Conservation (phyloP, 2,113 vertebrate species). For the Actinemys pallida region DNA sequence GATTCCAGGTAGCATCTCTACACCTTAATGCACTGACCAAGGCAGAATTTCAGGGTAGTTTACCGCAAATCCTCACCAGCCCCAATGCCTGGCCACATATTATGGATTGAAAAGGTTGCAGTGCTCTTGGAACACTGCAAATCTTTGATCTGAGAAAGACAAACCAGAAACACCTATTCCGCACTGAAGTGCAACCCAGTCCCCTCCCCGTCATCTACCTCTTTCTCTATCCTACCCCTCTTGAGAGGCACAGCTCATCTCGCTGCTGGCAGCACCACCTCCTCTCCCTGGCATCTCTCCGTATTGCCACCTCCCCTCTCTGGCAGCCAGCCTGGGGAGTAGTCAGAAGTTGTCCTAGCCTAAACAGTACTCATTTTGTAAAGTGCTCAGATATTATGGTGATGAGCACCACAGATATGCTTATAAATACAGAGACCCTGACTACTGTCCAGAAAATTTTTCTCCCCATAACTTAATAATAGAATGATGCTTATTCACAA, state of each 20-base stretch:
- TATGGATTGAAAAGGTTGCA: background rate
- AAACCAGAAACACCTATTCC: background rate
- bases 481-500: background rate
- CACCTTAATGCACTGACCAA: background rate
- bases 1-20: background rate
- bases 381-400: background rate
- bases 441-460: background rate
- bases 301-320: background rate
- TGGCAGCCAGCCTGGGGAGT: accelerated
- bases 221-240: background rate
- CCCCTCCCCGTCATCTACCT: slow-evolving; percentile 3
- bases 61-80: background rate
- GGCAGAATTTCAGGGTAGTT: background rate
- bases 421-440: background rate
- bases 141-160: background rate
- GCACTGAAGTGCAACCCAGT: background rate
- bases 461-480: background rate
- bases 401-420: background rate
- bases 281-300: background rate
- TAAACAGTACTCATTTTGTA: background rate
- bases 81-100: background rate
- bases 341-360: background rate
- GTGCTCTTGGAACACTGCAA: accelerated
- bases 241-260: background rate
- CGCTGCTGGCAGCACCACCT: slow-evolving; percentile 1